Percentiles rank a stretch among this genome's conserved stretches.
These are phyloP conservation scores for Tubiluchus corallicola DNA, from an alignment of 2,888 invertebrate species.

Conservation along the genomic window DNA sequence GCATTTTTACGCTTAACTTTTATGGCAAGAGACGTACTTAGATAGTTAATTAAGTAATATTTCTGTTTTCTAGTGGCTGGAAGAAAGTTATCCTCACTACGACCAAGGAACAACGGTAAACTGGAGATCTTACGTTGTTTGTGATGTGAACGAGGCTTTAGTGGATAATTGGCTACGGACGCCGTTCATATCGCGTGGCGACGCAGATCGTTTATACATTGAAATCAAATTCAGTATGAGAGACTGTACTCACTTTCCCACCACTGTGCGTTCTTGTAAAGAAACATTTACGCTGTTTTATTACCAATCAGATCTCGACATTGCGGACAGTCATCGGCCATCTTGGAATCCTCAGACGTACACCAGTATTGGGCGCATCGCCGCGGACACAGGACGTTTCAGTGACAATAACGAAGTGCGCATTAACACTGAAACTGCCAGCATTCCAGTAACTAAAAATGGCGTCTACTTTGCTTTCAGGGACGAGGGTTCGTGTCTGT, in stretches of 20 bases:
- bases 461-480: slow-evolving; percentile 95
- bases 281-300: slow-evolving; percentile 90
- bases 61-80: slow-evolving; percentile 52
- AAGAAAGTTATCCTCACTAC: slow-evolving; percentile 86
- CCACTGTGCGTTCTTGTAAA: slow-evolving; percentile 63
- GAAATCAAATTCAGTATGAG: slow-evolving; percentile 93
- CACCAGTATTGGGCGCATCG: slow-evolving; percentile 76
- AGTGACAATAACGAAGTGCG: slow-evolving; percentile 68
- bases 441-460: slow-evolving; percentile 77
- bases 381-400: slow-evolving; percentile 82
- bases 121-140: slow-evolving; percentile 89
- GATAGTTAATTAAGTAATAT: too few species aligned
- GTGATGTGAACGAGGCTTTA: slow-evolving; percentile 82
- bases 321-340: too few species aligned
- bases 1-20: too few species aligned
- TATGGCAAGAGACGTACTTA: too few species aligned
- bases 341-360: too few species aligned
- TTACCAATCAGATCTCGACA: slow-evolving; percentile 43
- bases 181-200: slow-evolving; percentile 77
- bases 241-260: slow-evolving; percentile 83
- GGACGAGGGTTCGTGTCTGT: slow-evolving; percentile 94
- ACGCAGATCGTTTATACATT: slow-evolving; percentile 83
- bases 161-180: slow-evolving; percentile 98
- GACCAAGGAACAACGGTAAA: slow-evolving; percentile 85
- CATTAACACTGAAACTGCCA: slow-evolving; percentile 80